These are phyloP conservation scores for Caenorhabditis japonica DNA, from an alignment of 2,888 invertebrate species.

Conservation along the genomic window DNA sequence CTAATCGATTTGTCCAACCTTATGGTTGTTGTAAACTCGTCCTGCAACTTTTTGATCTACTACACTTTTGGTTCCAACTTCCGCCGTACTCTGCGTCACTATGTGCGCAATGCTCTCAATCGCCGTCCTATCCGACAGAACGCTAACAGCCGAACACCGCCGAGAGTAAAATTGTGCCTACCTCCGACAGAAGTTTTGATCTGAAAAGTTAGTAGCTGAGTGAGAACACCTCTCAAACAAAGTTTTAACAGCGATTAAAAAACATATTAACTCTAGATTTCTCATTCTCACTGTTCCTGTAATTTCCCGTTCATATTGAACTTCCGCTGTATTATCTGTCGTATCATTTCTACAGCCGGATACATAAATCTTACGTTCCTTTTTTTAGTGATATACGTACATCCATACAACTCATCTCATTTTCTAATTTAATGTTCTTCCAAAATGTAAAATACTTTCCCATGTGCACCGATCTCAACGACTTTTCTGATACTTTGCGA, in stretches of 20 bases:
- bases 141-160: conserved; percentile 34
- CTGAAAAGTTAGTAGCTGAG: conserved; percentile 7
- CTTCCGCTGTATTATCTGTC: too few relatives aligned
- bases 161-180: conserved; percentile 42
- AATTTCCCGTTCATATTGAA: too few relatives aligned
- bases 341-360: too few relatives aligned
- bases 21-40: conserved; percentile 74
- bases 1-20: conserved; percentile 74
- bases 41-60: conserved; percentile 75
- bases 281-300: neutral
- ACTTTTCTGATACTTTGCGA: neutral
- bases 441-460: too few relatives aligned
- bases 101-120: conserved; percentile 41
- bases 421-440: too few relatives aligned
- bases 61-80: conserved; percentile 73
- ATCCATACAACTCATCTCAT: neutral
- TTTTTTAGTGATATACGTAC: too few relatives aligned
- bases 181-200: conserved; percentile 47
- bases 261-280: too few relatives aligned
- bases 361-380: too few relatives aligned
- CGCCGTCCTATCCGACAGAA: neutral
- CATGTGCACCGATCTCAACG: too few relatives aligned
- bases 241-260: too few relatives aligned
- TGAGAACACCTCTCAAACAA: too few relatives aligned
- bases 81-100: conserved; percentile 66